Evolutionary conservation across 1,140 invertebrate species (phyloP), one percentile per base, ranked within the genome.

Genomic region (Globodera rostochiensis): DNA sequence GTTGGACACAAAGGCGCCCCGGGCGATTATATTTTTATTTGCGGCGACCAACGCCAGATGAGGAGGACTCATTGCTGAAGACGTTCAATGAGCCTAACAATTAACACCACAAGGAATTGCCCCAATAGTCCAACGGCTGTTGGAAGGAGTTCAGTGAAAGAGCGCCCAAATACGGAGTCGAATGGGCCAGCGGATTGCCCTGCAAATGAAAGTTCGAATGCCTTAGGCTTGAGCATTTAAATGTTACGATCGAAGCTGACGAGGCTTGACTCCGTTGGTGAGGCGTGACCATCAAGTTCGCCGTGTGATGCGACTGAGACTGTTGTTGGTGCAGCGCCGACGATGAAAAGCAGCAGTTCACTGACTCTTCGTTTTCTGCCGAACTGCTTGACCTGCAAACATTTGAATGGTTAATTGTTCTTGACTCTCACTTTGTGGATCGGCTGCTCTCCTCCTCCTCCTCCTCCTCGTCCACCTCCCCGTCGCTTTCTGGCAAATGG

Each of bases 401-500:
- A 25, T 66, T 78, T 47, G 21, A 15, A 19, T 66, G 19, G 9
- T 13, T 19, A 78, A 76, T 11, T 15, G 8, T 25, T n/a, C 66
- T 15, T 4, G 6, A 15, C 36, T 15, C 25, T 57, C 45, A 76
- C 47, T 69, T 76, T 49, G 74, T 50, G 21, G 57, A 7, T 6
- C 57, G 57, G 19, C 45, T 76, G 45, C n/a, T n/a, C 19, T 74
- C 77, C 19, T 79, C 67, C 45, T 25, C 66, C 11, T 84, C 71
- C 11, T 47, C 81, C 21, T 82, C 81, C 21, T 82, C 81, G 36
- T 47, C 45, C 47, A n/a, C n/a, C 45, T 77, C 81, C 66, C 84
- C 81, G 13, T 84, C 25, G n/a, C 69, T 71, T 47, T 47, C 57
- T 64, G 57, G 5, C 15, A 64, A 19, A 64, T 71, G 69, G 9